Percentiles rank a stretch among this genome's conserved stretches.
Conservation (phyloP, 2,797 vertebrate species). For the Lemur catta region DNA sequence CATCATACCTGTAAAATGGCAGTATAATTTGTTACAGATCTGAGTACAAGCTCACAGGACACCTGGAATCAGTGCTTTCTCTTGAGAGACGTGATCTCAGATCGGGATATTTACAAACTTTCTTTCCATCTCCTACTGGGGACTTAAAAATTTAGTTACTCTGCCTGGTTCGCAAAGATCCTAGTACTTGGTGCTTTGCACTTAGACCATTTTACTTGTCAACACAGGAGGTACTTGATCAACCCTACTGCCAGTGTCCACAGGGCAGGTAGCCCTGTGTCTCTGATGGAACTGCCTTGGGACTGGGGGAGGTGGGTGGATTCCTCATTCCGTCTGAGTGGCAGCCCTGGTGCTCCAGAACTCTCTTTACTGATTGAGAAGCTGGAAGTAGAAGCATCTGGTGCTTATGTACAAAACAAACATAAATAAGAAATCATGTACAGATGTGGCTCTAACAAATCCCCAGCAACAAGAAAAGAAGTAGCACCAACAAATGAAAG, state of each 20-base stretch:
- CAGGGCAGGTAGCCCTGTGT: background rate
- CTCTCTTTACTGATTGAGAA: background rate
- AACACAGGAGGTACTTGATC: background rate
- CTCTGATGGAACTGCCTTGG: background rate
- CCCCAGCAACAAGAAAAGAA: conserved; percentile 45
- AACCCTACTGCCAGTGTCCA: background rate
- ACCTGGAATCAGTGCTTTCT: background rate
- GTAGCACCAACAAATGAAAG: conserved; percentile 30
- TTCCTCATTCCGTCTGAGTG: background rate
- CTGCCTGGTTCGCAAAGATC: background rate
- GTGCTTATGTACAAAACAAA: conserved; percentile 72
- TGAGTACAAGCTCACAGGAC: background rate
- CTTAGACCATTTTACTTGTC: background rate
- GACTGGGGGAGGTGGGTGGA: background rate
- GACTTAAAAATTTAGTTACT: background rate
- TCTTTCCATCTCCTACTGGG: background rate
- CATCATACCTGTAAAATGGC: conserved; percentile 21
- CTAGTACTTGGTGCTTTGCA: background rate
- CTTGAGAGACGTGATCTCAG: background rate
- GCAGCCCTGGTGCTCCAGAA: background rate
- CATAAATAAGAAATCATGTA: conserved; percentile 72
- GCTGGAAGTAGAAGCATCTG: conserved; percentile 53
- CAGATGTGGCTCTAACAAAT: conserved; percentile 61
- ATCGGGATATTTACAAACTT: background rate
- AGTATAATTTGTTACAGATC: background rate